These are phyloP conservation scores for Dinothrombium tinctorium DNA, from an alignment of 1,140 invertebrate genomes.

Conservation along the genomic window DNA sequence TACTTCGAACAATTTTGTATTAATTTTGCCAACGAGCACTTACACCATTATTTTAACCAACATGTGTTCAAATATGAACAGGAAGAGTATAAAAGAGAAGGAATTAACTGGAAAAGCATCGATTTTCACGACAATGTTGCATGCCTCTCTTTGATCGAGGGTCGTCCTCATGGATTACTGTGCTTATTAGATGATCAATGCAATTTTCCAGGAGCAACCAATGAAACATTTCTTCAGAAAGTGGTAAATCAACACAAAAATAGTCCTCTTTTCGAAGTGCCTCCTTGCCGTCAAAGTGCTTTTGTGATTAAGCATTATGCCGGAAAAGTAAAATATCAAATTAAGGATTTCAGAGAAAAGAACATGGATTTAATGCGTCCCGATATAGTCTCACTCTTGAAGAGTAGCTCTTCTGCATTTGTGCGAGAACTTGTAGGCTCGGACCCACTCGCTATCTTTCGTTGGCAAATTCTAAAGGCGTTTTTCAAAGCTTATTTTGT, in stretches of 20 bases:
- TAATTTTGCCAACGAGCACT: constrained; percentile 88
- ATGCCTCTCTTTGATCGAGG: constrained; percentile 64
- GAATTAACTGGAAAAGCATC: constrained; percentile 68
- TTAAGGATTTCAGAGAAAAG: constrained; percentile 76
- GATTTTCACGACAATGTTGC: constrained; percentile 72
- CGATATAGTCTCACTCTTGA: constrained; percentile 74
- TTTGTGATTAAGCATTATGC: constrained; percentile 88
- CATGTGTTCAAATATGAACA: constrained; percentile 72
- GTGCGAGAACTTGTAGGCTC: constrained; percentile 75
- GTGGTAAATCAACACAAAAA: constrained; percentile 13
- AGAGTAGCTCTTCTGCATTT: constrained; percentile 74
- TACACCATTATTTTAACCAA: constrained; percentile 94
- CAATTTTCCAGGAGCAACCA: constrained; percentile 86
- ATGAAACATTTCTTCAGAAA: constrained; percentile 47
- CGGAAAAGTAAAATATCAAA: constrained; percentile 59
- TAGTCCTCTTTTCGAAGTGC: constrained; percentile 37
- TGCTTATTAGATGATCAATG: constrained; percentile 87
- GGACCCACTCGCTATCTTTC: constrained; percentile 77
- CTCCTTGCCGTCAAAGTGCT: constrained; percentile 61
- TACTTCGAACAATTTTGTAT: constrained; percentile 93
- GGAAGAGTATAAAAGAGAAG: constrained; percentile 72
- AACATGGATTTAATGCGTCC: constrained; percentile 82
- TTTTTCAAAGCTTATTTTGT: constrained; percentile 78
- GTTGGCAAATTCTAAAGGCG: constrained; percentile 76
- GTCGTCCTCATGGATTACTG: constrained; percentile 69